Percentiles rank a stretch among this genome's conserved stretches.
Evolutionary conservation across 1,140 invertebrate genomes (phyloP).

Genomic region (Brachionus manjavacas): DNA sequence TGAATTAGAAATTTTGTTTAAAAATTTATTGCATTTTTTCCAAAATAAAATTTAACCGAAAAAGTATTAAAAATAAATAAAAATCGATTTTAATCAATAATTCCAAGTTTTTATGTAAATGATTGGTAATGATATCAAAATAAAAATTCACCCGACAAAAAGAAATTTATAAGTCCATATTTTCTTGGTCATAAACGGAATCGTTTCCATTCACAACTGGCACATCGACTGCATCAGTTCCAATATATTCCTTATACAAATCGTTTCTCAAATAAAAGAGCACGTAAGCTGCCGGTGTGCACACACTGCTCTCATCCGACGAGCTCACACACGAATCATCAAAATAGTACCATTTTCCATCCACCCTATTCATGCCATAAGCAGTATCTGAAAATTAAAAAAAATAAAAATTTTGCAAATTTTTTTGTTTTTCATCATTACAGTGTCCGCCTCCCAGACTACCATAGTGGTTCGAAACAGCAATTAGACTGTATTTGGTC

Average conservation of each 20-base stretch:
- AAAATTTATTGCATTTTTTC: neutral
- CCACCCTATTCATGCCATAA: conserved; percentile 59
- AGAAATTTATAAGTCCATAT: conserved; percentile 11
- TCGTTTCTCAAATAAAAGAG: conserved; percentile 33
- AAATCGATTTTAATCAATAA: neutral
- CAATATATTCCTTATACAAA: neutral
- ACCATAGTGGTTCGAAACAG: conserved; percentile 63
- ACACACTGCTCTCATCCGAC: conserved; percentile 12
- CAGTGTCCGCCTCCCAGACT: conserved; percentile 63
- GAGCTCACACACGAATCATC: conserved; percentile 61
- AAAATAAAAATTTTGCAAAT: neutral
- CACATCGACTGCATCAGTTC: neutral
- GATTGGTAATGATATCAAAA: neutral
- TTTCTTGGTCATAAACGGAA: neutral
- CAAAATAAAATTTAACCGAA: conserved; percentile 1
- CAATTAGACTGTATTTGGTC: conserved; percentile 61
- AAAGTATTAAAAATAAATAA: neutral
- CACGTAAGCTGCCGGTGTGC: conserved; percentile 13
- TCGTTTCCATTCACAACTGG: neutral
- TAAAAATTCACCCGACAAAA: neutral
- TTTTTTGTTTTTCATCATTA: conserved; percentile 48
- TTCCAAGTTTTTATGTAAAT: neutral
- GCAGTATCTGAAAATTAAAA: conserved; percentile 56
- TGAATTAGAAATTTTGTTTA: neutral
- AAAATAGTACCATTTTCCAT: conserved; percentile 62